phyloP scores from a whole-genome alignment of 1,140 invertebrate species.

The Cherax quadricarinatus region DNA sequence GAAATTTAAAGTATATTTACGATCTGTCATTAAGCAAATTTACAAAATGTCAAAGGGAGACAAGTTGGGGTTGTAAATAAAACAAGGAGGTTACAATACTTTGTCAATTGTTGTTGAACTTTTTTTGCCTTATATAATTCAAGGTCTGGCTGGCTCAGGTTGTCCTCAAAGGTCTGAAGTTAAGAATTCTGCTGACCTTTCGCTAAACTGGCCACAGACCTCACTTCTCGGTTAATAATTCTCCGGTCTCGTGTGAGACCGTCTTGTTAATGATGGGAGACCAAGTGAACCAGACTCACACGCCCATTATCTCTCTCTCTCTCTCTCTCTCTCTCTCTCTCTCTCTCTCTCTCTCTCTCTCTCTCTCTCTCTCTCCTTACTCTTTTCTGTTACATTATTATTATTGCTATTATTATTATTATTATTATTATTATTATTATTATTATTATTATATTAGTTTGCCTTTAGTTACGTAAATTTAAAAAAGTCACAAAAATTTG shows the following conservation, averaged over 20 bases:
- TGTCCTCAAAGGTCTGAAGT: slow-evolving; percentile 17
- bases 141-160: neutral
- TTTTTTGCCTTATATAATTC: slow-evolving; percentile 19
- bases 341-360: slow-evolving; percentile 5
- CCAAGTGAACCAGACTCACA: neutral
- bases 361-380: neutral
- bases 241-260: slow-evolving; percentile 4
- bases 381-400: neutral
- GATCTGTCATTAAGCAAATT: neutral
- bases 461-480: too few species aligned
- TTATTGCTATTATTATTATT: too few species aligned
- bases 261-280: neutral
- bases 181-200: slow-evolving; percentile 40
- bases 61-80: neutral
- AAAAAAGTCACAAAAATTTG: too few species aligned
- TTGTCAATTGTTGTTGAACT: slow-evolving; percentile 48
- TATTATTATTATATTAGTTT: too few species aligned
- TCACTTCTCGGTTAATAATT: slow-evolving; percentile 21
- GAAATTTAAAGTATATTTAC: too few species aligned
- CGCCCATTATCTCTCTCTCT: neutral
- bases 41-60: slow-evolving; percentile 20
- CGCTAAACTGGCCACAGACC: slow-evolving; percentile 11
- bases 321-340: neutral
- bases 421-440: too few species aligned
- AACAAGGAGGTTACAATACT: slow-evolving; percentile 27